Evolutionary conservation across 2,797 vertebrate species (phyloP), one percentile per base, ranked within the genome.

Genomic region (Pempheris klunzingeri): DNA sequence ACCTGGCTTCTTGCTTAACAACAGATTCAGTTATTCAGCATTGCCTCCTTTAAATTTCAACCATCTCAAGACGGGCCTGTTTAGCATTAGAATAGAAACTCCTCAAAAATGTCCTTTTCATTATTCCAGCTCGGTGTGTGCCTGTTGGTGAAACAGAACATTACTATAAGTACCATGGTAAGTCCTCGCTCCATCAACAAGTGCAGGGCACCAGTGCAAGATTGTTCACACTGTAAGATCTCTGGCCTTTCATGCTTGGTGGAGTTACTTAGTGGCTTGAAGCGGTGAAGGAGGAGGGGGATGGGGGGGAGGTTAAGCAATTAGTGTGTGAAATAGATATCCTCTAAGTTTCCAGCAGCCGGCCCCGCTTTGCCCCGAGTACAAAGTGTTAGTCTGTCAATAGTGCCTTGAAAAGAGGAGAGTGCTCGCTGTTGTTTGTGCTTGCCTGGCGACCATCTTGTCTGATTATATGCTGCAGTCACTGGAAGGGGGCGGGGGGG

Each of bases 321-420:
- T 92, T 92, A 90, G 81, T 84, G 80, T 55, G 87, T 91, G 93
- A 88, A 92, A 93, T 79, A 72, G 90, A 92, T 90, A 92, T 54
- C 84, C 87, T 66, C 74, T 66, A 60, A 81, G 78, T 81, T 38
- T 82, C 71, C 72, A 53, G 75, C 76, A 43, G 74, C 72, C 71
- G 28, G 84, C 68, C 79, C 49, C 6, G 14, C 79, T 83, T 80
- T 64, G 77, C 82, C 74, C 53, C 26, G 61, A 85, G 80, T 77
- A 92, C 76, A 91, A 87, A 80, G 85, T 85, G 81, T 88, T 71
- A 65, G 82, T 86, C 87, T 91, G 85, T 92, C 90, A 90, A 86
- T 84, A 43, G 64, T 6, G 43, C 67, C 81, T 55, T 44, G 71
- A 80, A 86, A 57, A 30, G 65, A 72, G 75, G 61, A 79, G 84